phyloP scores from a whole-genome alignment of 2,888 invertebrate genomes.

The Agrotis ipsilon region DNA sequence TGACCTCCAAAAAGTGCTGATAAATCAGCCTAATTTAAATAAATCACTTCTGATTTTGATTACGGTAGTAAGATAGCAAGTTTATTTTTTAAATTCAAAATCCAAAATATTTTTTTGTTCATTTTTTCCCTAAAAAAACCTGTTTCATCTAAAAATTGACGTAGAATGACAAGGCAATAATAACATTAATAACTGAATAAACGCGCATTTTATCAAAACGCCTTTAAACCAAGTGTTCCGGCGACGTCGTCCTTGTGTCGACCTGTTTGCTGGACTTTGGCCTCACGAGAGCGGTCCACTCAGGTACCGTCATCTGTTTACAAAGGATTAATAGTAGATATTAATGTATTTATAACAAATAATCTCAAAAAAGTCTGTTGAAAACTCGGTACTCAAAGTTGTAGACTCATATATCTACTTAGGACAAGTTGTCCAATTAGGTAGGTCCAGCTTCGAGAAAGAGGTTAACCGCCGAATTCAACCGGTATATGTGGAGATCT shows the following conservation, averaged over 20 bases:
- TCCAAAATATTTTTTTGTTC: no score
- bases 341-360: not conserved
- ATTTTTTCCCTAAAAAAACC: not conserved
- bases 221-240: conserved; percentile 1
- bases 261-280: conserved; percentile 56
- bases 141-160: not conserved
- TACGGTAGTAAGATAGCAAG: not conserved
- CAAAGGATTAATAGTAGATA: conserved; percentile 4
- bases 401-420: no score
- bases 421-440: no score
- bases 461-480: no score
- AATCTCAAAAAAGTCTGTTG: no score
- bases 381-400: no score
- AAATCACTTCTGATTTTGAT: no score
- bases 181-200: conserved; percentile 5
- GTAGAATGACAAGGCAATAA: not conserved
- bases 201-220: conserved; percentile 22
- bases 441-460: no score
- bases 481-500: no score
- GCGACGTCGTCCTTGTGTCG: conserved; percentile 43
- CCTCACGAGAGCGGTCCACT: conserved; percentile 14
- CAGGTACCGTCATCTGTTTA: conserved; percentile 16
- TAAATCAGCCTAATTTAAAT: no score
- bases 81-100: not conserved
- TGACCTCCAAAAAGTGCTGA: no score